Percentiles rank a stretch among this genome's conserved stretches.
Evolutionary conservation across 2,113 vertebrate species (phyloP).

Genomic region (Aleadryas rufinucha): DNA sequence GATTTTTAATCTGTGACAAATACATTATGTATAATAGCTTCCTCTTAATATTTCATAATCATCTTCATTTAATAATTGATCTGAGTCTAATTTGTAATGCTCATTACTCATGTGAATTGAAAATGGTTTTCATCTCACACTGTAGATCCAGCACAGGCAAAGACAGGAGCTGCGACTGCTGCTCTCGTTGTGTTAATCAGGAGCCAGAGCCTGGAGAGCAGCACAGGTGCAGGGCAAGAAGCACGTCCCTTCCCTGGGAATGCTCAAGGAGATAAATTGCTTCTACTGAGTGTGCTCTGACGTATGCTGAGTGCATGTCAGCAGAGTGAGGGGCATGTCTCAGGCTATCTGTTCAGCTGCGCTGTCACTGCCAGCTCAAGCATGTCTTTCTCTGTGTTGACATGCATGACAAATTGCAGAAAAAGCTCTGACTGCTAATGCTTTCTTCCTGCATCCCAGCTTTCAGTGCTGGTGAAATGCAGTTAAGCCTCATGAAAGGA

Average conservation of each 20-base stretch:
- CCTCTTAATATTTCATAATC: slow-evolving; percentile 48
- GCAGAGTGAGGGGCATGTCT: not conserved
- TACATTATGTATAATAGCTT: slow-evolving; percentile 17
- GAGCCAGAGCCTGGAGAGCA: not conserved
- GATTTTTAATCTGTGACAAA: slow-evolving; percentile 26
- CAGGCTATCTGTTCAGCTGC: not conserved
- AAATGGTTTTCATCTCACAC: not conserved
- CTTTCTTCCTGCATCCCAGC: not conserved
- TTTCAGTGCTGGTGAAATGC: fast-evolving
- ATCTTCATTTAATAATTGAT: slow-evolving; percentile 44
- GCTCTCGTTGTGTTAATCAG: not conserved
- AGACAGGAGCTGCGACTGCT: fast-evolving
- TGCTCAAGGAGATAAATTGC: not conserved
- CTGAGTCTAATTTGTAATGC: slow-evolving; percentile 9
- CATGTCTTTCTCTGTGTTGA: not conserved
- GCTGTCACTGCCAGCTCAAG: not conserved
- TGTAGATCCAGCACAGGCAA: not conserved
- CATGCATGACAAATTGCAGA: not conserved
- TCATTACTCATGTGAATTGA: slow-evolving; percentile 16
- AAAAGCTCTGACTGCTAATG: not conserved
- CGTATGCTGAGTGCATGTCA: not conserved
- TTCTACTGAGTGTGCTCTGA: not conserved
- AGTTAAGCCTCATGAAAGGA: not conserved
- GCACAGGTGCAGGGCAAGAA: not conserved
- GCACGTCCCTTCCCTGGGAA: not conserved